Evolutionary conservation across 2,888 invertebrate species (phyloP).

Genomic region (Micropterix aruncella): DNA sequence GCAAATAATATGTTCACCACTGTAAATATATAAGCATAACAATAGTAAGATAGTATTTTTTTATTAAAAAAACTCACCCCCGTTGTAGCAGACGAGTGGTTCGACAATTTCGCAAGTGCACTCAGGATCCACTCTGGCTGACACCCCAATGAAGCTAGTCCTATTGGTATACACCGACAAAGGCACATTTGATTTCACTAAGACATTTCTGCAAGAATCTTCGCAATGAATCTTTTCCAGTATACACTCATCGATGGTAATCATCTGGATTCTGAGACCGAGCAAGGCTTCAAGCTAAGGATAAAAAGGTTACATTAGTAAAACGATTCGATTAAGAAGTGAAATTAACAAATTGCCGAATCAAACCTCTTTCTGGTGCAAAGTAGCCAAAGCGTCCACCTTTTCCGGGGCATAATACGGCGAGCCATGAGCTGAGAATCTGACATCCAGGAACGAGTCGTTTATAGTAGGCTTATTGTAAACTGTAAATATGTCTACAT

Average conservation of each 20-base stretch:
- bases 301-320: slow-evolving; percentile 2
- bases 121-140: slow-evolving; percentile 65
- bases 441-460: slow-evolving; percentile 61
- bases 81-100: slow-evolving; percentile 56
- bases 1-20: no score
- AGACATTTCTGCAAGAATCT: slow-evolving; percentile 65
- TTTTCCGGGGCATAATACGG: slow-evolving; percentile 84
- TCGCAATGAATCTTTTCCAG: slow-evolving; percentile 59
- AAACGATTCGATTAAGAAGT: background rate
- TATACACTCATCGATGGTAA: slow-evolving; percentile 84
- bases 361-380: slow-evolving; percentile 53
- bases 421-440: slow-evolving; percentile 88
- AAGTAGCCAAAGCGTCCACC: slow-evolving; percentile 71
- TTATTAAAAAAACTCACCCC: slow-evolving; percentile 46
- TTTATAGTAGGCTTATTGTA: slow-evolving; percentile 49
- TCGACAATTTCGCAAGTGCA: slow-evolving; percentile 52
- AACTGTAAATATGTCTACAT: slow-evolving; percentile 91
- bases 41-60: no score
- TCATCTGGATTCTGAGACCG: slow-evolving; percentile 64
- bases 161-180: slow-evolving; percentile 83
- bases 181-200: slow-evolving; percentile 60
- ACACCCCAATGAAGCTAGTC: slow-evolving; percentile 88
- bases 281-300: slow-evolving; percentile 53
- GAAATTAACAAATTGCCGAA: no score
- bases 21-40: no score